Conservation (phyloP, 2,797 vertebrate genomes). For the Hypotaenidia philippensis region DNA sequence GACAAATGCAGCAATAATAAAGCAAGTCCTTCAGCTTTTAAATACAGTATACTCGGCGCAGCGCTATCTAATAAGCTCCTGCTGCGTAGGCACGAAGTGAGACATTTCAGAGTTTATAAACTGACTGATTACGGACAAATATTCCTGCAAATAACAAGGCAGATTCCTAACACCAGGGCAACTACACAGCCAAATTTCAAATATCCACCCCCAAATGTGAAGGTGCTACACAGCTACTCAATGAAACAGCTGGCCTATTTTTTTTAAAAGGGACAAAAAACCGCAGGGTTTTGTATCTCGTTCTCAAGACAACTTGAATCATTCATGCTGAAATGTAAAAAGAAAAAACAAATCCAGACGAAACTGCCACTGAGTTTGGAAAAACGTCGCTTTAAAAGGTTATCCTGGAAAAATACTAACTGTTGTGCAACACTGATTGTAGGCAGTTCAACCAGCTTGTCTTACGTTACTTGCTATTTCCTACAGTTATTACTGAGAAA, state of each 20-base stretch:
- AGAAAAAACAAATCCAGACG: not conserved
- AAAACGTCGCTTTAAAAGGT: constrained; percentile 29
- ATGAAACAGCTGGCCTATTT: not conserved
- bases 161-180: not conserved
- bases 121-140: not conserved
- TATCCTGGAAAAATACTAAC: constrained; percentile 22
- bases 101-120: not conserved
- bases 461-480: not conserved
- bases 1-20: not conserved
- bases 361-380: not conserved
- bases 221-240: not conserved
- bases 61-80: not conserved
- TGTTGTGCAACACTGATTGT: not conserved
- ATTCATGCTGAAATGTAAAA: constrained; percentile 12
- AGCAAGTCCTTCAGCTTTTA: constrained; percentile 1
- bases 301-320: constrained; percentile 28
- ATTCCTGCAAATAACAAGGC: not conserved
- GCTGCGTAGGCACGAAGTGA: not conserved
- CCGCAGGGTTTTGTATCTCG: not conserved
- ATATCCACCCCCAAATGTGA: not conserved
- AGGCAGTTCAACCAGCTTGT: not conserved
- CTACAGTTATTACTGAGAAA: constrained; percentile 1
- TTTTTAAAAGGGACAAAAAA: not conserved
- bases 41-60: not conserved
- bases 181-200: not conserved